A percentile compares a stretch with the other conserved stretches of the same genome.
These are phyloP conservation scores for Trichomalopsis sarcophagae DNA, from an alignment of 1,140 invertebrate genomes.

Conservation along the genomic window DNA sequence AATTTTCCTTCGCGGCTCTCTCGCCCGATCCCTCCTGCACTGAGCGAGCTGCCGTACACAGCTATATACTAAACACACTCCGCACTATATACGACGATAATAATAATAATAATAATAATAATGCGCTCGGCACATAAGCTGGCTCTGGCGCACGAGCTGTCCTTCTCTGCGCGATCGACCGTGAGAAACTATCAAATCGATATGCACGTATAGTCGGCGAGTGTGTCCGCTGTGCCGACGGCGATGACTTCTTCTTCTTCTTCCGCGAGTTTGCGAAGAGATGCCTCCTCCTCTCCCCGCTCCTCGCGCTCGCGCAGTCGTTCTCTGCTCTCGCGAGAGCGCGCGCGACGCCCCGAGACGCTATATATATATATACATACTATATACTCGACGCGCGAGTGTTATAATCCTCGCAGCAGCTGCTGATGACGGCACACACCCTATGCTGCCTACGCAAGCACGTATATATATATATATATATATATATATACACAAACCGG, in stretches of 20 bases:
- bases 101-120: too few species aligned
- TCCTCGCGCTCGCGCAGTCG: neutral
- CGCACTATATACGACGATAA: too few species aligned
- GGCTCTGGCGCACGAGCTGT: neutral
- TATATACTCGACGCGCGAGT: neutral
- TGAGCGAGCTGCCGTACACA: too few species aligned
- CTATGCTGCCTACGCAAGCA: neutral
- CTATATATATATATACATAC: neutral
- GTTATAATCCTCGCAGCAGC: neutral
- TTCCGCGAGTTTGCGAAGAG: neutral
- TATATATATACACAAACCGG: neutral
- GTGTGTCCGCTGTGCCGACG: neutral
- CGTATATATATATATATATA: too few species aligned
- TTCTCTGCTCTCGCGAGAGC: neutral
- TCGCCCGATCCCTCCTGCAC: neutral
- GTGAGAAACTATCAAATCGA: conserved; percentile 44
- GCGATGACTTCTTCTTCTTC: conserved; percentile 1
- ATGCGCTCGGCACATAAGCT: too few species aligned
- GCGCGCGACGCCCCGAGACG: neutral
- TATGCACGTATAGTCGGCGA: conserved; percentile 15
- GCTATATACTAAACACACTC: neutral
- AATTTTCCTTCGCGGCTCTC: neutral
- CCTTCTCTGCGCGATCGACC: conserved; percentile 35
- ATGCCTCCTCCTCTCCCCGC: neutral
- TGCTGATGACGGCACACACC: neutral